Evolutionary conservation across 53 echinoderm and acorn worm species (phyloP).

Genomic region (Luidia sarsii): DNA sequence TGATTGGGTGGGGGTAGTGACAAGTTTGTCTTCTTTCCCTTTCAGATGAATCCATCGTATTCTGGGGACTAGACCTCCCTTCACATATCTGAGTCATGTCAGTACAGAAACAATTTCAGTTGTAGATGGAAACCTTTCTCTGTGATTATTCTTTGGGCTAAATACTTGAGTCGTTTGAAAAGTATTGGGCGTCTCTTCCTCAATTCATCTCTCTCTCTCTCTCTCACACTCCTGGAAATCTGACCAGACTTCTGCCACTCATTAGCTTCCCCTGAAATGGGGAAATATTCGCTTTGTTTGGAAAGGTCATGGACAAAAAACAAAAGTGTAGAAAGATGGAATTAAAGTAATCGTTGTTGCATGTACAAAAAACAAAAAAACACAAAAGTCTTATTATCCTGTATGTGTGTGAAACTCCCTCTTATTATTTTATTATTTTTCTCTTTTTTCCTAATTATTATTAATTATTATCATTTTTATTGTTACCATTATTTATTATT

Average conservation of each 20-base stretch:
- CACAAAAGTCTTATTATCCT: slow-evolving; percentile 49
- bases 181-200: too few relatives aligned
- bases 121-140: too few relatives aligned
- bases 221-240: not conserved
- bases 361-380: slow-evolving; percentile 48
- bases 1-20: too few relatives aligned
- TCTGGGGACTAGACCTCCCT: too few relatives aligned
- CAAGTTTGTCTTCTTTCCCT: too few relatives aligned
- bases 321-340: slow-evolving; percentile 53
- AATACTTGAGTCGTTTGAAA: too few relatives aligned
- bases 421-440: slow-evolving; percentile 21
- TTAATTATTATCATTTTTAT: slow-evolving; percentile 7
- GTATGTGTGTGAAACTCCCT: slow-evolving; percentile 62
- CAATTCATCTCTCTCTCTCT: too few relatives aligned
- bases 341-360: slow-evolving; percentile 48
- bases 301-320: slow-evolving; percentile 28
- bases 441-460: not conserved
- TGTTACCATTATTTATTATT: not conserved
- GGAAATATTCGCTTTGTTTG: slow-evolving; percentile 5
- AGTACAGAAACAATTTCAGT: too few relatives aligned
- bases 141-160: too few relatives aligned
- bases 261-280: not conserved
- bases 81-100: too few relatives aligned
- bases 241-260: not conserved
- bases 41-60: too few relatives aligned